Evolutionary conservation across 37 sponge, comb jelly and placozoan genomes (phyloP).

Genomic region (Halisarca cf. caerulea): DNA sequence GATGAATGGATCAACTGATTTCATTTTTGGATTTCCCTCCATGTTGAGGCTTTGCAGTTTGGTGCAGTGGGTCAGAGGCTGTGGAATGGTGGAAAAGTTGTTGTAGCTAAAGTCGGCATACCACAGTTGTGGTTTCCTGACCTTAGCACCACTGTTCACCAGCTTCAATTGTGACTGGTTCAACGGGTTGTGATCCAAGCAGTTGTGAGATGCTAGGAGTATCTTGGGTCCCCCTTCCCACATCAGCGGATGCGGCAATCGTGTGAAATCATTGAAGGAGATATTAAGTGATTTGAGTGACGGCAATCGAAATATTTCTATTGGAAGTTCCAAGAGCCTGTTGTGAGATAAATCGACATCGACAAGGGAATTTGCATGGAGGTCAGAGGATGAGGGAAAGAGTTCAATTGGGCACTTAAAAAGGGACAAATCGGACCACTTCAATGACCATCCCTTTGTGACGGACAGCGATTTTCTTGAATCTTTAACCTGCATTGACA

Average conservation of each 20-base stretch:
- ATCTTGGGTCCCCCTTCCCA: constrained; percentile 30
- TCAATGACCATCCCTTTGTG: constrained; percentile 27
- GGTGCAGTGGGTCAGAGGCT: constrained; percentile 21
- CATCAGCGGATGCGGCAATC: constrained; percentile 7
- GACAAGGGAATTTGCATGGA: constrained; percentile 2
- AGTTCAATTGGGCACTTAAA: constrained; percentile 19
- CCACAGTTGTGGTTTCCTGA: constrained; percentile 37
- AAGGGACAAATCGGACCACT: constrained; percentile 62
- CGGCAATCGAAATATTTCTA: constrained; percentile 44
- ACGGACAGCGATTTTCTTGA: constrained; percentile 39
- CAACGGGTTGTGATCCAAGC: not conserved
- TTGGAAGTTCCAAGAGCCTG: constrained; percentile 36
- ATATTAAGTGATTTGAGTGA: constrained; percentile 47
- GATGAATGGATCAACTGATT: constrained; percentile 18
- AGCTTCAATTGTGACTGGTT: not conserved
- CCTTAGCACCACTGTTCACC: not conserved
- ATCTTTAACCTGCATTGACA: constrained; percentile 44
- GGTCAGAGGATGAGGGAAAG: not conserved
- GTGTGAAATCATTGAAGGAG: constrained; percentile 49
- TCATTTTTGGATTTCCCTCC: constrained; percentile 40
- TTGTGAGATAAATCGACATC: constrained; percentile 69
- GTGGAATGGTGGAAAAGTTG: constrained; percentile 28
- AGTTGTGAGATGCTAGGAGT: not conserved
- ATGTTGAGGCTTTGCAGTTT: constrained; percentile 43
- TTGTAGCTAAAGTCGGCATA: constrained; percentile 64